Conservation (phyloP, 1,140 invertebrate genomes). For the Dendrolimus kikuchii region DNA sequence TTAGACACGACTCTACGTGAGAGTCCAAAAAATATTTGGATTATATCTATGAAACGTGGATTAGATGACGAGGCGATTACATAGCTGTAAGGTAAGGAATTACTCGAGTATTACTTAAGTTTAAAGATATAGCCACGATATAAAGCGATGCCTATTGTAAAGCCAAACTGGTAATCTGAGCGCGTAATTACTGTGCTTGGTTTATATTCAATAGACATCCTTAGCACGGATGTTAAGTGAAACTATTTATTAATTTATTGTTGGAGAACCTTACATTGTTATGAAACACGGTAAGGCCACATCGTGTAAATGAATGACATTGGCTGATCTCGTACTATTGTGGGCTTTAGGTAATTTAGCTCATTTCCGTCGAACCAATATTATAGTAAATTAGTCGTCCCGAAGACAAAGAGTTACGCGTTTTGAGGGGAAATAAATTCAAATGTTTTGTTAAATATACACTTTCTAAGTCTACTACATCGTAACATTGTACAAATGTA, state of each 20-base stretch:
- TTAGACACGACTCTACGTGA: slow-evolving; percentile 19
- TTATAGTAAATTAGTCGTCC: too few species aligned
- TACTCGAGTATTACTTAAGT: slow-evolving; percentile 13
- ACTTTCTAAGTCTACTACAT: too few species aligned
- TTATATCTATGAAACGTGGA: slow-evolving; percentile 15
- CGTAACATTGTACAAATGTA: too few species aligned
- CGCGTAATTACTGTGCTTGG: not conserved
- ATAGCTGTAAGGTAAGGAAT: slow-evolving; percentile 19
- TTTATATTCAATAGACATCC: slow-evolving; percentile 1
- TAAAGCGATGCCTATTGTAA: slow-evolving; percentile 11
- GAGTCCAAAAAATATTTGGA: slow-evolving; percentile 13
- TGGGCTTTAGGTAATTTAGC: too few species aligned
- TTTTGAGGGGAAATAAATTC: too few species aligned
- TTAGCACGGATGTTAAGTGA: not conserved
- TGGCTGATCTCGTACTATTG: too few species aligned
- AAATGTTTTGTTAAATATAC: too few species aligned
- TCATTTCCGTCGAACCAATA: too few species aligned
- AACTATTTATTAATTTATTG: not conserved
- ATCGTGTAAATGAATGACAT: too few species aligned
- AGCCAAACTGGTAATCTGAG: slow-evolving; percentile 5
- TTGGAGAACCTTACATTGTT: not conserved
- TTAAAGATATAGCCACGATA: slow-evolving; percentile 7
- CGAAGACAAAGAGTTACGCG: too few species aligned
- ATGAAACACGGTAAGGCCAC: not conserved
- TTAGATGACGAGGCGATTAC: slow-evolving; percentile 16